Evolutionary conservation across 2,888 invertebrate genomes (phyloP), one percentile per base, ranked within the genome.

Genomic region (Microplitis deprimator): DNA sequence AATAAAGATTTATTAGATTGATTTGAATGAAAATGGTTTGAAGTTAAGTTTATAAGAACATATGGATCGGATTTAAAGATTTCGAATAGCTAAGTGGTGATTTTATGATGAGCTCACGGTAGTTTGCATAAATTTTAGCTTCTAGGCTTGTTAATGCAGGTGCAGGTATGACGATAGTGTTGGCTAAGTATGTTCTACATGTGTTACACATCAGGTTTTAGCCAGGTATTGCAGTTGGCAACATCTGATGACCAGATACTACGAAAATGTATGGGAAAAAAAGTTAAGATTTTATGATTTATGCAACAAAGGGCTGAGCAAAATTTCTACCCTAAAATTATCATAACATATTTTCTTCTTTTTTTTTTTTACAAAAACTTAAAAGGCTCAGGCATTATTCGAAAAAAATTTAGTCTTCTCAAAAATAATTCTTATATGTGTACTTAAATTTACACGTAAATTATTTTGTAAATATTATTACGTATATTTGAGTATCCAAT

Each of bases 91-190:
- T 50, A 50, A 50, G 50, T 50, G 50, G 50, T 50, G 50, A 50
- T 50, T 50, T 50, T 50, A 50, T 50, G 50, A 50, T 50, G 50
- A 29, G 50, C 13, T 13, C 50, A 13, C 5, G 50, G 50, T 5
- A 50, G 8, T 50, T 50, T 50, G 50, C 50, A 50, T 50, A 50
- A 50, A 50, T 50, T 50, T 8, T 50, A 50, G 50, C 50, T 50
- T 75, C 77, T 81, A 50, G 50, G 50, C 50, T 85, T 82, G 84
- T 85, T 85, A 85, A 84, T 85, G 85, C 85, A 85, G 82, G 85
- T 85, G 84, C 84, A 85, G 79, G 84, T 73, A 75, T 75, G 70
- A 77, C 80, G 16, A 8, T 68, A n/a, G 73, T 76, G 13, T 39
- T 16, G 41, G 17, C 41, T 17, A 75, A 75, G 81, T 77, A 77